Evolutionary conservation across 2,113 vertebrate species (phyloP), one percentile per base, ranked within the genome.

Genomic region (Esox niger): DNA sequence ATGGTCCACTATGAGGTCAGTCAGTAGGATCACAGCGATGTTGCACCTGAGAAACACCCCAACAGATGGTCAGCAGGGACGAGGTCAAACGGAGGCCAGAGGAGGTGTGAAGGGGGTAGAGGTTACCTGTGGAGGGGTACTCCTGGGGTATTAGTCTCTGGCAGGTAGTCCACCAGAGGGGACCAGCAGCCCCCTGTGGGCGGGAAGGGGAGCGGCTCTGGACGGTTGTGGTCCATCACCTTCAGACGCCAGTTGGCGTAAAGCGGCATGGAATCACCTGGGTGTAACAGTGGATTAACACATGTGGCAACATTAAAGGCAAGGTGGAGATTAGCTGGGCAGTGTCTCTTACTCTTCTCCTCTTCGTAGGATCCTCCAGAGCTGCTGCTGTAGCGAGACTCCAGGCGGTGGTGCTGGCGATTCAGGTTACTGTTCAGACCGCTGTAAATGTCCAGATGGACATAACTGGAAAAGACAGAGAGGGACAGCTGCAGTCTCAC

Each of bases 381-480:
- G 88, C 97, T 99, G 94, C 96, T 99, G 83, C 97, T 99, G 88
- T 99, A 99, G 62, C 97, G 95, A 64, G 97, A 99, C 63, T 99
- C 97, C 76, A 99, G 91, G 17, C 97, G 94, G 85, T 99, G 97
- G 81, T 99, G 97, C 59, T 98, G 97, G 4, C 96, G 93, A 79
- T 94, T 98, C 79, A 98, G 86, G 81, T 98, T 98, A 67, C 91
- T 95, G 84, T 95, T 98, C 63, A 98, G 83, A 17, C 97, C 97
- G 0, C 93, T 89, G 90, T 98, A 98, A 82, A 97, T 93, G 70
- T 99, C 97, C 33, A 98, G 89, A 81, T 96, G 96, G 35, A 85
- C 81, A 0, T 94, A 99, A 90, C 96, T 99, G 77, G 0, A 15
- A 64, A 69, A 55, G 31, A 15, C 9, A 9, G 10, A 27, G 21